phyloP scores from a whole-genome alignment of 2,888 invertebrate genomes.

The Leptinotarsa peninsularis region DNA sequence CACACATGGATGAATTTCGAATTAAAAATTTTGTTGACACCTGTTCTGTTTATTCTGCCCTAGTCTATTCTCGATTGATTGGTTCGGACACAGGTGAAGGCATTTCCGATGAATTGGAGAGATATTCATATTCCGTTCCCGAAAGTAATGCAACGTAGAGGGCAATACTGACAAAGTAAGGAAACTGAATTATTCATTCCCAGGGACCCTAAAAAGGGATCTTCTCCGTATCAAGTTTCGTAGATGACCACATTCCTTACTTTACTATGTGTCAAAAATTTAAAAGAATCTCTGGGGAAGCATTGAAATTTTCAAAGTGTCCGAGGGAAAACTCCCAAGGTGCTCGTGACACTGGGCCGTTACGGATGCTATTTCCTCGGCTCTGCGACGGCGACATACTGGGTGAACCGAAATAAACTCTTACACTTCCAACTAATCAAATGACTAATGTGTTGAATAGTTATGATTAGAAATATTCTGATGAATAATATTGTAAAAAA shows the following conservation, averaged over 20 bases:
- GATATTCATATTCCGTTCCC: neutral
- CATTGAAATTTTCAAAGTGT: slow-evolving; percentile 67
- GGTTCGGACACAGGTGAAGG: too few species aligned
- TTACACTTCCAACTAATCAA: neutral
- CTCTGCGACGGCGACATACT: slow-evolving; percentile 45
- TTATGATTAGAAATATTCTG: too few species aligned
- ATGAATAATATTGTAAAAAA: too few species aligned
- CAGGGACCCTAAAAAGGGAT: slow-evolving; percentile 45
- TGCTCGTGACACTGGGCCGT: slow-evolving; percentile 60
- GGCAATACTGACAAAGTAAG: slow-evolving; percentile 36
- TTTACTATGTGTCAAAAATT: slow-evolving; percentile 68
- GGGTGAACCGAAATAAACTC: slow-evolving; percentile 12
- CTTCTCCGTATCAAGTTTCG: slow-evolving; percentile 60
- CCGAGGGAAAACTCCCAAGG: slow-evolving; percentile 66
- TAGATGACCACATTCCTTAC: slow-evolving; percentile 65
- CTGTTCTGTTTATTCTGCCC: too few species aligned
- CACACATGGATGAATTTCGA: too few species aligned
- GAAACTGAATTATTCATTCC: slow-evolving; percentile 52
- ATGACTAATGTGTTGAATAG: too few species aligned
- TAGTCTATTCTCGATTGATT: too few species aligned
- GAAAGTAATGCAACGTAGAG: slow-evolving; percentile 1
- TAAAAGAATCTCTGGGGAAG: slow-evolving; percentile 66
- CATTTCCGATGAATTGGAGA: neutral
- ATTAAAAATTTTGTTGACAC: too few species aligned
- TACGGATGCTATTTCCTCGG: slow-evolving; percentile 42